These are phyloP conservation scores for Paratilapia polleni DNA, from an alignment of 2,113 vertebrate species.

Conservation along the genomic window DNA sequence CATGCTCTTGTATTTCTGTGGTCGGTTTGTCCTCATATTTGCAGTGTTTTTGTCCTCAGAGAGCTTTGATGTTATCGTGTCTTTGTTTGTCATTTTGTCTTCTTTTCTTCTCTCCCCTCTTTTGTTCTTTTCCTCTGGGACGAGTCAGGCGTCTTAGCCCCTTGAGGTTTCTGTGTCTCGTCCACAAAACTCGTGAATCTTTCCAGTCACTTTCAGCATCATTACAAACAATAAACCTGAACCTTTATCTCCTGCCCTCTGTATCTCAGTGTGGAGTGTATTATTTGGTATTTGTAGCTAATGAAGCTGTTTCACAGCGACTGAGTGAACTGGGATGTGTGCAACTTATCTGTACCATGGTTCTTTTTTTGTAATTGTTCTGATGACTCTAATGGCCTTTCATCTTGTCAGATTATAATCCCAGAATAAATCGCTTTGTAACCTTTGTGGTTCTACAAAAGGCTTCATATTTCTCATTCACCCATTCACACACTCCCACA, in stretches of 20 bases:
- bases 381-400: background rate
- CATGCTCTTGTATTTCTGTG: background rate
- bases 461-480: too few species aligned
- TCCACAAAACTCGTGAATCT: background rate
- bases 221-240: constrained; percentile 25
- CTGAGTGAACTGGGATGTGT: background rate
- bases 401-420: background rate
- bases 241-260: background rate
- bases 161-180: background rate
- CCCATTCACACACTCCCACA: background rate
- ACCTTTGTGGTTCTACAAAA: background rate
- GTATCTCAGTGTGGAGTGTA: background rate
- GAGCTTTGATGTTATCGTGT: background rate
- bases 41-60: background rate
- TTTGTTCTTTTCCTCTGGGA: background rate
- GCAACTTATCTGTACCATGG: background rate
- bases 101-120: background rate
- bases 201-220: background rate
- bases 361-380: too few species aligned
- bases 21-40: background rate
- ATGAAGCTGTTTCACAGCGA: background rate
- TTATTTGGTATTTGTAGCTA: background rate
- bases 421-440: background rate
- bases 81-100: background rate
- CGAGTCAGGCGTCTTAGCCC: background rate